Conservation (phyloP, 2,888 invertebrate species). For the Noctua pronuba region DNA sequence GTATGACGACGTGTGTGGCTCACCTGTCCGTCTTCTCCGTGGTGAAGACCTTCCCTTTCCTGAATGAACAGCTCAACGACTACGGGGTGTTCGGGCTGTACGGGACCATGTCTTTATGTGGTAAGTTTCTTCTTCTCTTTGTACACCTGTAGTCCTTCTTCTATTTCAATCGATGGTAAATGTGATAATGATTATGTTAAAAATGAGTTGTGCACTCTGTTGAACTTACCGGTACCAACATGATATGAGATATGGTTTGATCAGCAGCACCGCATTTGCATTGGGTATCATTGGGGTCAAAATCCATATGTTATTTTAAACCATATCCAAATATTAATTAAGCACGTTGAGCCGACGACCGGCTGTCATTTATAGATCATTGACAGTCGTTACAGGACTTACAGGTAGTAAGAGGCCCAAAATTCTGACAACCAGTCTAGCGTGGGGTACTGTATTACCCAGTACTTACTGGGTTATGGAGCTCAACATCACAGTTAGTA, state of each 20-base stretch:
- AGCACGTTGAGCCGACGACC: too few species aligned
- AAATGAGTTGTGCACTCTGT: too few species aligned
- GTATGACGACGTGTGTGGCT: constrained; percentile 92
- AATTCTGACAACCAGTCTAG: too few species aligned
- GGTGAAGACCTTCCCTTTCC: constrained; percentile 92
- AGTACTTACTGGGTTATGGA: too few species aligned
- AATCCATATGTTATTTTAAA: neutral
- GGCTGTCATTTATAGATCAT: too few species aligned
- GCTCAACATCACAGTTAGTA: too few species aligned
- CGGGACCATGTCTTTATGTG: constrained; percentile 90
- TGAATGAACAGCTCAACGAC: constrained; percentile 86
- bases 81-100: constrained; percentile 92
- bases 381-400: too few species aligned
- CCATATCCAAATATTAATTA: neutral
- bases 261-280: neutral
- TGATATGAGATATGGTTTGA: neutral
- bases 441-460: too few species aligned
- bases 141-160: neutral
- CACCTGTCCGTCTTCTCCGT: constrained; percentile 92
- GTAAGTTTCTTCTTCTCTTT: constrained; percentile 74
- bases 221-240: neutral
- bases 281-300: neutral
- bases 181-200: neutral
- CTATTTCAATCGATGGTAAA: neutral
- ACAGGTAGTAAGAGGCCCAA: too few species aligned